A percentile compares a stretch with the other conserved stretches of the same genome.
Evolutionary conservation across 2,113 vertebrate species (phyloP).

Genomic region (Atlantisia rogersi): DNA sequence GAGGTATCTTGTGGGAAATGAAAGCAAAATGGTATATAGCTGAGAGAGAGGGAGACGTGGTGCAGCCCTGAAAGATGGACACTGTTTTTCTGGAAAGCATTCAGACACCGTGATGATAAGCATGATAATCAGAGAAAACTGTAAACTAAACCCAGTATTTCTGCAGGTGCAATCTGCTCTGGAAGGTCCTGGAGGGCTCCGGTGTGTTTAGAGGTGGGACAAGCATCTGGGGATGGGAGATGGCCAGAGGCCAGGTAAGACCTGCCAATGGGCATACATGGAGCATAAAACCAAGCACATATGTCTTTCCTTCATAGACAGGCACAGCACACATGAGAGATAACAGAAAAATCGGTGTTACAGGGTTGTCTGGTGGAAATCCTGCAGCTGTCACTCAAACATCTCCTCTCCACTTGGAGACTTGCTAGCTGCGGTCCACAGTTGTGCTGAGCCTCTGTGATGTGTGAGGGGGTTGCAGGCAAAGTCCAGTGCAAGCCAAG

Average conservation of each 20-base stretch:
- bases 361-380: background rate
- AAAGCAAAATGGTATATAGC: background rate
- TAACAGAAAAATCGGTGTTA: background rate
- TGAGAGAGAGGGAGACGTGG: background rate
- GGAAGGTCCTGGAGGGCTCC: background rate
- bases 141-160: background rate
- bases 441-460: background rate
- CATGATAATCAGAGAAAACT: background rate
- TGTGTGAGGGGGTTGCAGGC: accelerated
- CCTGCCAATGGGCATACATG: accelerated
- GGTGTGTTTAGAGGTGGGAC: background rate
- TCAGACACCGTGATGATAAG: background rate
- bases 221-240: accelerated
- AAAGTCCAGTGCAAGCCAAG: background rate
- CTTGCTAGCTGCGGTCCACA: accelerated
- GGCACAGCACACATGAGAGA: background rate
- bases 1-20: background rate
- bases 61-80: accelerated
- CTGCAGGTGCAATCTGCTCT: background rate
- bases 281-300: background rate
- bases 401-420: background rate
- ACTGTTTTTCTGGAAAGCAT: background rate
- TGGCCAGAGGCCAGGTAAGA: background rate
- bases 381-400: background rate
- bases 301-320: background rate